Evolutionary conservation across 2,113 vertebrate genomes (phyloP).

Genomic region (Chaenogobius annularis): DNA sequence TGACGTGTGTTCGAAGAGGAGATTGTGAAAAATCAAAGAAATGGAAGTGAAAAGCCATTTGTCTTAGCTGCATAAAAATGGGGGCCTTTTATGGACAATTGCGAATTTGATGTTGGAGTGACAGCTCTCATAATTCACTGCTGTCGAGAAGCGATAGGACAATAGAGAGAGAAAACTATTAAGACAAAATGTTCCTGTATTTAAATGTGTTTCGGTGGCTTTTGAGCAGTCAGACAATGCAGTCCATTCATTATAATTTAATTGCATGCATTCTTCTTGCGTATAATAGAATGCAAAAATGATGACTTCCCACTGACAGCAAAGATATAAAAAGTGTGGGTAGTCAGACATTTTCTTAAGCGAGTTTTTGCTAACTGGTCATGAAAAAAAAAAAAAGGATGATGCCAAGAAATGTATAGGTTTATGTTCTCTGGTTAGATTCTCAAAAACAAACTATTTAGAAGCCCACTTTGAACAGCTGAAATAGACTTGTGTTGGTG

Average conservation of each 20-base stretch:
- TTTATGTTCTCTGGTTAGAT: no score
- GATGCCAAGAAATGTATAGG: no score
- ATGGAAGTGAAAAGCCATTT: conserved; percentile 22
- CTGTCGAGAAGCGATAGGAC: conserved; percentile 49
- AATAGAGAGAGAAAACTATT: conserved; percentile 44
- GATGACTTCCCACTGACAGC: conserved; percentile 4
- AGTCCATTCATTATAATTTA: conserved; percentile 51
- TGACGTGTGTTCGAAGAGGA: conserved; percentile 14
- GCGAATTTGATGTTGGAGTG: conserved; percentile 50
- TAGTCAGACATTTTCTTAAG: neutral
- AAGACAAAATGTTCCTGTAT: conserved; percentile 36
- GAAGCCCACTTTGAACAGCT: neutral
- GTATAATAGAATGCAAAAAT: conserved; percentile 8
- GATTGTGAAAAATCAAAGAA: conserved; percentile 36
- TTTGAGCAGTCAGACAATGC: conserved; percentile 26
- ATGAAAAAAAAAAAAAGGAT: no score
- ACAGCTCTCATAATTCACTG: conserved; percentile 62
- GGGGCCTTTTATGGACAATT: conserved; percentile 28
- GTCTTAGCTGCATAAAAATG: conserved; percentile 48
- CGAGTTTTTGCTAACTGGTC: neutral
- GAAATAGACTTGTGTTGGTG: neutral
- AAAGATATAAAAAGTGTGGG: neutral
- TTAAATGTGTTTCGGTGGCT: conserved; percentile 22
- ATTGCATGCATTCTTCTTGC: conserved; percentile 24
- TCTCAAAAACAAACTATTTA: neutral